Base-by-base conservation (phyloP, 2,797 vertebrate species). In the Aselliscus stoliczkanus region DNA sequence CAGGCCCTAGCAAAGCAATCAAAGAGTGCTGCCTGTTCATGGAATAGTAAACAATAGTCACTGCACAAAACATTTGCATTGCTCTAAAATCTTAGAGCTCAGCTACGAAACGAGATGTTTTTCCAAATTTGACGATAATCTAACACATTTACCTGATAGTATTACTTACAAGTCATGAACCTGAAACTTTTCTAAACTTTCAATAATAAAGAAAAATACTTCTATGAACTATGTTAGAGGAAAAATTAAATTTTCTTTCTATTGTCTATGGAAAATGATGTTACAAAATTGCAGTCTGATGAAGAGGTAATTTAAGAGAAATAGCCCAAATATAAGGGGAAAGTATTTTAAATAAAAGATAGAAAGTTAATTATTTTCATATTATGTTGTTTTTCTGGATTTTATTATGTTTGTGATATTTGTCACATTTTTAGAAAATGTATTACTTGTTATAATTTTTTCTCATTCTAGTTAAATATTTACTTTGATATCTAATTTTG, bases 391-490 rank as follows among this genome's bases (percentile, higher is more conserved):
- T 65, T 54, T 94, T 77, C 87, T 70, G 54, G 52, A 65, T 31
- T 77, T 93, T 64, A 50, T 65, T 73, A 67, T 70, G 12, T 21
- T 65, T 83, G 18, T 80, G 31, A 14, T 54, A 91, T 17, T 76
- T 81, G 25, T 65, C 60, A 76, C 20, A 29, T 72, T 77, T 79
- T 87, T 85, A 14, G 62, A 86, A 85, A 80, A 69, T 37, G 31
- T 5, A 64, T 62, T 5, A 64, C 56, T 73, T 75, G 4, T 54
- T 88, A 56, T 29, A 52, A 64, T 14, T 79, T 80, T 92, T 60
- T 56, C 37, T 84, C 42, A 82, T 86, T 58, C 60, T 80, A 88
- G 82, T 65, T 80, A 72, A 60, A 91, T 76, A 90, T 81, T 93
- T 90, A 70, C 31, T 64, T 82, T 73, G 39, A 73, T 79, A 86